Percentiles rank a stretch among this genome's conserved stretches.
phyloP scores from a whole-genome alignment of 2,888 invertebrate genomes.

The Abrostola triplasia region DNA sequence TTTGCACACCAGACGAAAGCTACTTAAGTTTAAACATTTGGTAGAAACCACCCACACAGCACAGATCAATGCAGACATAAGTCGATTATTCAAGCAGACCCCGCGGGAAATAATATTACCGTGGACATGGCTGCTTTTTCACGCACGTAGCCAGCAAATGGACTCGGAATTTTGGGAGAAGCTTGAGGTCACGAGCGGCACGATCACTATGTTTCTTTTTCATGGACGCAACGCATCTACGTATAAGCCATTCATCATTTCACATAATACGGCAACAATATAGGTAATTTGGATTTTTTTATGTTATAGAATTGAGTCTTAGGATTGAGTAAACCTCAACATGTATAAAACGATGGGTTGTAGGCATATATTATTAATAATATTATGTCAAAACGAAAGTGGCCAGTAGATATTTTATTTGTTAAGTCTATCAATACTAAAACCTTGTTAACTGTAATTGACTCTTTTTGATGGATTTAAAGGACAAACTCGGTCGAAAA shows the following conservation, averaged over 20 bases:
- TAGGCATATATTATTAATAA: too few species aligned
- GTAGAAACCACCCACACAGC: slow-evolving; percentile 24
- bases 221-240: slow-evolving; percentile 31
- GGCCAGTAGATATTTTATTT: slow-evolving; percentile 27
- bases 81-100: slow-evolving; percentile 64
- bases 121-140: slow-evolving; percentile 72
- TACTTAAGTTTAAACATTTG: slow-evolving; percentile 37
- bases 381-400: not conserved
- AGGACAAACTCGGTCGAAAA: slow-evolving; percentile 66
- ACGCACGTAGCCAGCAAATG: slow-evolving; percentile 80
- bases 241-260: slow-evolving; percentile 69
- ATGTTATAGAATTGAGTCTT: not conserved
- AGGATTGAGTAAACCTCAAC: too few species aligned
- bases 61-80: slow-evolving; percentile 50
- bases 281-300: slow-evolving; percentile 1
- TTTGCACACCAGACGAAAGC: slow-evolving; percentile 8
- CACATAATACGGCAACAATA: slow-evolving; percentile 33
- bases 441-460: slow-evolving; percentile 70
- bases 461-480: slow-evolving; percentile 70
- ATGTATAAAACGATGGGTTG: too few species aligned
- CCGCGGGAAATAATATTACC: slow-evolving; percentile 71
- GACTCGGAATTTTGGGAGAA: slow-evolving; percentile 76
- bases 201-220: slow-evolving; percentile 59
- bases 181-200: slow-evolving; percentile 77
- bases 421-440: slow-evolving; percentile 38